Conservation (phyloP, 1,140 invertebrate species). For the Drosophila virilis region DNA sequence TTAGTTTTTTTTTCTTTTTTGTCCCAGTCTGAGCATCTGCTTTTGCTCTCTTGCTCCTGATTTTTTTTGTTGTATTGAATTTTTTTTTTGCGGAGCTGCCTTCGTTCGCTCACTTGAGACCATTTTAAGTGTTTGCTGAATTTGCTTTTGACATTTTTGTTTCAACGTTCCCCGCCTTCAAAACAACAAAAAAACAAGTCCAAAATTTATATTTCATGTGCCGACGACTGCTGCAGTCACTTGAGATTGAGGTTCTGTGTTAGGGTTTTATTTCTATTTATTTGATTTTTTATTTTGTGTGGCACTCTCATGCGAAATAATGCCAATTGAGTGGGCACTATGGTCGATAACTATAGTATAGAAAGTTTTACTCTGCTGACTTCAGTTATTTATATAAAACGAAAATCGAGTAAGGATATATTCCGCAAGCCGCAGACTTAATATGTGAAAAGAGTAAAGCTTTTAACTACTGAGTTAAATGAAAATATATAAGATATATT, state of each 20-base stretch:
- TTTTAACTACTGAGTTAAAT: too few relatives aligned
- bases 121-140: constrained; percentile 73
- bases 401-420: too few relatives aligned
- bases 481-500: too few relatives aligned
- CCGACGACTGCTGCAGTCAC: constrained; percentile 43
- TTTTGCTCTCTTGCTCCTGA: constrained; percentile 1
- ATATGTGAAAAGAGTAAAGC: too few relatives aligned
- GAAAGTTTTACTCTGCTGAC: background rate
- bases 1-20: background rate
- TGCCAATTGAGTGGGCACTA: background rate
- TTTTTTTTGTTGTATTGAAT: constrained; percentile 66
- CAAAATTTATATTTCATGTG: constrained; percentile 30
- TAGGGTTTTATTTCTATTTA: background rate
- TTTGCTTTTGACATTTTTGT: constrained; percentile 65
- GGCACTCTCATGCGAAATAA: background rate
- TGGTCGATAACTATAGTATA: background rate
- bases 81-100: constrained; percentile 43
- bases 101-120: constrained; percentile 64
- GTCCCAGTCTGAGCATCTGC: background rate
- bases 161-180: constrained; percentile 6
- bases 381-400: background rate
- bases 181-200: background rate
- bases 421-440: too few relatives aligned
- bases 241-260: constrained; percentile 43
- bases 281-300: background rate